Evolutionary conservation across 1,140 invertebrate species (phyloP), one percentile per base, ranked within the genome.

Genomic region (Pomacea maculata): DNA sequence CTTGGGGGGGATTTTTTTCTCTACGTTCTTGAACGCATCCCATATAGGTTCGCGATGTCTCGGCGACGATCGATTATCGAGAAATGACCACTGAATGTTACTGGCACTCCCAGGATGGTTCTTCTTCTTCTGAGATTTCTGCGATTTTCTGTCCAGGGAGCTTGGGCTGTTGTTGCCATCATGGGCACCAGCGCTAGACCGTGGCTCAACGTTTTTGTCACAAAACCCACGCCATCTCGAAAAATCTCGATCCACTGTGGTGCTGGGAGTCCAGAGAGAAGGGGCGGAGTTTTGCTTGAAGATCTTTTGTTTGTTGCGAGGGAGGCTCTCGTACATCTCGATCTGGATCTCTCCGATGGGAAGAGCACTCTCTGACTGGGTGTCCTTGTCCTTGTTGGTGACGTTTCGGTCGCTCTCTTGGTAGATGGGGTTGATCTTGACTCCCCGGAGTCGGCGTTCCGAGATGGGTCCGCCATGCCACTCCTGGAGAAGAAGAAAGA

Each of bases 401-500:
- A 19, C 65, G n/a, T 61, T 71, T 45, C 57, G 17, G 76, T 82
- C 79, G 79, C 75, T 82, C 55, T 84, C 83, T 55, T 82, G 83
- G 72, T 80, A 84, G 68, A 84, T 84, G 25, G 83, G 83, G 73
- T 84, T 84, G 70, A 84, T 81, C 81, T 82, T 84, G 74, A 84
- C 81, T 21, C 83, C 83, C 17, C 81, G 78, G 3, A 84, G 76
- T 21, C 83, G 80, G 34, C 81, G 75, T 11, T 81, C 80, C 15
- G 83, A 79, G 64, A 84, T 75, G 70, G 82, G 75, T 19, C 81
- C 81, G 67, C 72, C 79, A 70, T 52, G 80, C 57, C 82, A 74
- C 57, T 76, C 81, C 83, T 84, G 76, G 19, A 71, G 54, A 34
- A 70, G 17, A 68, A n/a, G 65, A 63, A 67, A 11, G 55, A 9